These are phyloP conservation scores for Oreochromis niloticus DNA, from an alignment of 2,113 vertebrate species.

Conservation along the genomic window DNA sequence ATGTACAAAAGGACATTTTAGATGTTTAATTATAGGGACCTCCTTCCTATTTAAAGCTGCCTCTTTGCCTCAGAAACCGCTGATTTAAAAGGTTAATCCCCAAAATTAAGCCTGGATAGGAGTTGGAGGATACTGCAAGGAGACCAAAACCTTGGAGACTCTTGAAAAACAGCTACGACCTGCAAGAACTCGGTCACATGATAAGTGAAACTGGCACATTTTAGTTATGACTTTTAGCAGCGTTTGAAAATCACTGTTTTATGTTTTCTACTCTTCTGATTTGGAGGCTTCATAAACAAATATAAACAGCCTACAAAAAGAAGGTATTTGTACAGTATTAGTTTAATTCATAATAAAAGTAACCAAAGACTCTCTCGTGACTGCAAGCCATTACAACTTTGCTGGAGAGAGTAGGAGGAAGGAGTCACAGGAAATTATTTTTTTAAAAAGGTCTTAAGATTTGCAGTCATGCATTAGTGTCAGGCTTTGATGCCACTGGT, in stretches of 20 bases:
- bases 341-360: background rate
- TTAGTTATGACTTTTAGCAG: background rate
- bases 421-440: too few species aligned
- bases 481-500: background rate
- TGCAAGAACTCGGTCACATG: background rate
- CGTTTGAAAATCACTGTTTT: background rate
- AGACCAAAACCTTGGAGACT: background rate
- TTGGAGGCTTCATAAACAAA: background rate
- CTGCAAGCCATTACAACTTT: background rate
- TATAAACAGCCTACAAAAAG: background rate
- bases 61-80: conserved; percentile 17
- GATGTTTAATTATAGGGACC: conserved; percentile 26
- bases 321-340: background rate
- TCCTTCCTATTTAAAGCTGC: conserved; percentile 47
- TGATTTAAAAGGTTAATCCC: conserved; percentile 50
- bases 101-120: conserved; percentile 46
- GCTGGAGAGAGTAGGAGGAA: too few species aligned
- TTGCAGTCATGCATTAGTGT: conserved; percentile 75
- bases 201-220: background rate
- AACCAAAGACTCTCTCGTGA: background rate
- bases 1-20: background rate
- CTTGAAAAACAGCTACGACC: background rate
- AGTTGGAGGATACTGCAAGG: conserved; percentile 48
- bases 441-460: too few species aligned
- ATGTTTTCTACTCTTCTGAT: background rate